Evolutionary conservation across 2,888 invertebrate genomes (phyloP).

Genomic region (Helicoverpa assulta): DNA sequence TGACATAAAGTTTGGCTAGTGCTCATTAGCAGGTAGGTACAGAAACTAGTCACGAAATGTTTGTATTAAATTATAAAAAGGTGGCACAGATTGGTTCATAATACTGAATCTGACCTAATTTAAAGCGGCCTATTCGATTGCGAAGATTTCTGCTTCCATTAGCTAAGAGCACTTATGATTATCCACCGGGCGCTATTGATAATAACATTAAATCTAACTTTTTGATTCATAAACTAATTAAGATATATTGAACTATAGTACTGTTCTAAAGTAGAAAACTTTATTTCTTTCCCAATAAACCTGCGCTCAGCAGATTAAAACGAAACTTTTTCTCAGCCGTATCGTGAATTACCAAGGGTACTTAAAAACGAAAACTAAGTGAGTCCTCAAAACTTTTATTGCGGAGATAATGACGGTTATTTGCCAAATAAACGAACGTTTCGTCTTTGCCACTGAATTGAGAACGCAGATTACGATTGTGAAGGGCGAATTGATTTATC

Average conservation of each 20-base stretch:
- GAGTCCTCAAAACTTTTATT: slow-evolving; percentile 39
- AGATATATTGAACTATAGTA: slow-evolving; percentile 18
- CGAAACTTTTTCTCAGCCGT: slow-evolving; percentile 20
- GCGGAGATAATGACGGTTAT: slow-evolving; percentile 37
- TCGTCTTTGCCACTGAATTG: slow-evolving; percentile 26
- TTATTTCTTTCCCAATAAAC: slow-evolving; percentile 20
- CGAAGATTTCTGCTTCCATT: slow-evolving; percentile 29
- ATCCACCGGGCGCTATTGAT: slow-evolving; percentile 22
- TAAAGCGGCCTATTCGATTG: slow-evolving; percentile 46
- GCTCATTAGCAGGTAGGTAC: background rate
- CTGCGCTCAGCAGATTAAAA: slow-evolving; percentile 27
- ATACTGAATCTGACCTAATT: slow-evolving; percentile 49
- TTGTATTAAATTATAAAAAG: slow-evolving; percentile 22
- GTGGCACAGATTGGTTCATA: slow-evolving; percentile 42
- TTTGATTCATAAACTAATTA: slow-evolving; percentile 6
- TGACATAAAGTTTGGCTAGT: background rate
- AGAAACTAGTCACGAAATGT: slow-evolving; percentile 8
- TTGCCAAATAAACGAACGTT: slow-evolving; percentile 37
- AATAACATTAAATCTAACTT: slow-evolving; percentile 14
- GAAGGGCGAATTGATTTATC: slow-evolving; percentile 60
- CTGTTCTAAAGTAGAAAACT: background rate
- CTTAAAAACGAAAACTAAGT: slow-evolving; percentile 34
- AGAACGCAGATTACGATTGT: slow-evolving; percentile 45
- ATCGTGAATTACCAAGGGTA: slow-evolving; percentile 21
- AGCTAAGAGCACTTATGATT: slow-evolving; percentile 13